Percentiles rank a stretch among this genome's conserved stretches.
These are phyloP conservation scores for Macrobrachium nipponense DNA, from an alignment of 1,140 invertebrate species.

Conservation along the genomic window DNA sequence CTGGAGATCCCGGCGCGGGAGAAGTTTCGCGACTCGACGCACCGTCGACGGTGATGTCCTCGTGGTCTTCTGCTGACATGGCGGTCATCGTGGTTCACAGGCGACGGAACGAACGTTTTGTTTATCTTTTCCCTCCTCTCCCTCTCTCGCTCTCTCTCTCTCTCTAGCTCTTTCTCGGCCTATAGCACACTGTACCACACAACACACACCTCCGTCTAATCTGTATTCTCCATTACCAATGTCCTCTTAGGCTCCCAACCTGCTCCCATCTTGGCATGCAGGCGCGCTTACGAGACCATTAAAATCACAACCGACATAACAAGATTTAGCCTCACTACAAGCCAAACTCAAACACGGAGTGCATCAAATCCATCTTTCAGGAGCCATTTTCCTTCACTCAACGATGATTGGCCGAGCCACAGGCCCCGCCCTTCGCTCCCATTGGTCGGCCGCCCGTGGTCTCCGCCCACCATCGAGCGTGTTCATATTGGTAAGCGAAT, in stretches of 20 bases:
- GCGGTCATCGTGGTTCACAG: slow-evolving; percentile 54
- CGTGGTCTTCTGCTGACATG: slow-evolving; percentile 60
- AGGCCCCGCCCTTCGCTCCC: slow-evolving; percentile 42
- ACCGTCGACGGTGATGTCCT: slow-evolving; percentile 56
- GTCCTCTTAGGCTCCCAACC: slow-evolving; percentile 57
- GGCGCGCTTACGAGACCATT: slow-evolving; percentile 61
- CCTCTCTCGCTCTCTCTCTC: slow-evolving; percentile 6
- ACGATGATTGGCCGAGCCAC: slow-evolving; percentile 48
- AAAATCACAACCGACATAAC: slow-evolving; percentile 64
- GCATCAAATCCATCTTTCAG: slow-evolving; percentile 63
- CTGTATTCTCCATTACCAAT: slow-evolving; percentile 62
- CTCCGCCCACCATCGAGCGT: slow-evolving; percentile 47
- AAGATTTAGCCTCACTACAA: slow-evolving; percentile 63
- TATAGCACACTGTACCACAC: too few species aligned
- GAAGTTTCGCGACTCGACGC: slow-evolving; percentile 38
- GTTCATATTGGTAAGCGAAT: slow-evolving; percentile 62
- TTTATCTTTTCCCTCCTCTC: neutral
- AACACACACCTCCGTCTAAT: slow-evolving; percentile 58
- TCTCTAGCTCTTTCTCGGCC: slow-evolving; percentile 19
- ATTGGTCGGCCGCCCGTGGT: slow-evolving; percentile 38
- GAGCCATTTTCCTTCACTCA: slow-evolving; percentile 56
- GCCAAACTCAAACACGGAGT: slow-evolving; percentile 62
- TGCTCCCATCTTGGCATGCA: slow-evolving; percentile 60
- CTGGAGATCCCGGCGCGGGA: slow-evolving; percentile 33
- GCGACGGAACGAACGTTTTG: too few species aligned